Evolutionary conservation across 2,888 invertebrate genomes (phyloP).

Genomic region (Shargacucullia verbasci): DNA sequence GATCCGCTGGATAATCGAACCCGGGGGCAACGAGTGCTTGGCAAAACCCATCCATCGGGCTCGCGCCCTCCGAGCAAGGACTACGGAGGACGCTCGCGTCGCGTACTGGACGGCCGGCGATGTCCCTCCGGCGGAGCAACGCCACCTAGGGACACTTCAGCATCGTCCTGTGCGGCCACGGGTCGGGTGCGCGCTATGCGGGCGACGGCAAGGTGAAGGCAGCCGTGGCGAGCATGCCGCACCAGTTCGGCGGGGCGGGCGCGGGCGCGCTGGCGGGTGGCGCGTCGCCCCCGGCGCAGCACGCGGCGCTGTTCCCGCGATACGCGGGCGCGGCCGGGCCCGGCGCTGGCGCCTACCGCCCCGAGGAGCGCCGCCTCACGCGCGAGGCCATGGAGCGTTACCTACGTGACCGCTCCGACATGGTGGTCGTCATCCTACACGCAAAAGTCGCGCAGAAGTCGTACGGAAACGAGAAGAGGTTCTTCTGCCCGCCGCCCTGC

Average conservation of each 20-base stretch:
- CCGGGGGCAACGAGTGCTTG: conserved; percentile 38
- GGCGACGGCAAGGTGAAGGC: conserved; percentile 77
- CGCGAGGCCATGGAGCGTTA: conserved; percentile 99
- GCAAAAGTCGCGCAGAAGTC: conserved; percentile 99
- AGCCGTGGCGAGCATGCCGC: conserved; percentile 92
- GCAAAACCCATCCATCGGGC: conserved; percentile 19
- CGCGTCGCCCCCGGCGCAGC: conserved; percentile 91
- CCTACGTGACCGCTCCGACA: conserved; percentile 97
- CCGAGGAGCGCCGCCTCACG: conserved; percentile 95
- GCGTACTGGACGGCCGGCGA: conserved; percentile 39
- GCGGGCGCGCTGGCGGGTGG: conserved; percentile 93
- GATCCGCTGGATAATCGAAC: conserved; percentile 71
- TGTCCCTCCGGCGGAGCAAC: conserved; percentile 44
- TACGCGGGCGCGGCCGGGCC: conserved; percentile 89
- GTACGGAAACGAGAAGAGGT: conserved; percentile 99
- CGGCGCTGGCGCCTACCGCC: conserved; percentile 90
- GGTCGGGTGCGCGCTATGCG: conserved; percentile 70
- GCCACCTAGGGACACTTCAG: conserved; percentile 60
- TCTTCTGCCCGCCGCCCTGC: conserved; percentile 99
- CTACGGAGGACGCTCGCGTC: conserved; percentile 35
- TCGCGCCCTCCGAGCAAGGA: conserved; percentile 24
- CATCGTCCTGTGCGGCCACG: conserved; percentile 49
- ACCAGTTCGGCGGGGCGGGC: conserved; percentile 92
- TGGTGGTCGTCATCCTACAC: conserved; percentile 98
- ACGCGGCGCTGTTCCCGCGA: conserved; percentile 90